Base-by-base conservation (phyloP, 1,140 invertebrate genomes). In the Drosophila grimshawi region DNA sequence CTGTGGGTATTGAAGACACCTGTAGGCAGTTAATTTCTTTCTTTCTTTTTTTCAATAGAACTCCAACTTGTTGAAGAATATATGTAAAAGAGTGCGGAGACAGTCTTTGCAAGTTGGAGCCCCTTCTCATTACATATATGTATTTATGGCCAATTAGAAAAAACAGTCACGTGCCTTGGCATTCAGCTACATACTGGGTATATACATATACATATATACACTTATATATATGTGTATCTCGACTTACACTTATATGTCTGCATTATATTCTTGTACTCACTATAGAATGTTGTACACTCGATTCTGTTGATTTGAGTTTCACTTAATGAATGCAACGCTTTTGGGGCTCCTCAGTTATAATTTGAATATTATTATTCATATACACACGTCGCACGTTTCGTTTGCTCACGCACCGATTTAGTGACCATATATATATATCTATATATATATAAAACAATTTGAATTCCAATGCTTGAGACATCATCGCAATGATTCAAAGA, bases 361-460 rank as follows among this genome's bases (percentile, higher is more conserved):
- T 80, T 86, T 83, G 80, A 86, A 89, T 83, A 83, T 89, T 86
- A 83, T 86, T 86, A 88, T 86, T 88, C 80, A 86, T 88, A 89
- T 74, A 66, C 62, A 71, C 62, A 73, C 80, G 68, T 51, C 57
- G 70, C 83, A 82, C 80, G 83, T 82, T 82, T 60, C 57, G 39
- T 72, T 67, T 41, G 83, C 70, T 70, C 60, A 73, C 71, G 83
- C 64, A 73, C 68, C 71, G 45, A 83, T 83, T 68, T 80, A 83
- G 76, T 69, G 60, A 77, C 74, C 57, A 82, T 73, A 80, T 65
- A 68, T 53, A 56, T 11, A 53, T n/a, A 19, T 46, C 11, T 46
- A 46, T 32, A 33, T 46, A 35, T 35, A 62, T n/a, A 39, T 27
- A 66, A 71, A 62, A 53, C 66, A 70, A 82, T 63, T 75, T 53